Conservation (phyloP, 2,113 vertebrate species). For the Chelonoidis abingdonii region DNA sequence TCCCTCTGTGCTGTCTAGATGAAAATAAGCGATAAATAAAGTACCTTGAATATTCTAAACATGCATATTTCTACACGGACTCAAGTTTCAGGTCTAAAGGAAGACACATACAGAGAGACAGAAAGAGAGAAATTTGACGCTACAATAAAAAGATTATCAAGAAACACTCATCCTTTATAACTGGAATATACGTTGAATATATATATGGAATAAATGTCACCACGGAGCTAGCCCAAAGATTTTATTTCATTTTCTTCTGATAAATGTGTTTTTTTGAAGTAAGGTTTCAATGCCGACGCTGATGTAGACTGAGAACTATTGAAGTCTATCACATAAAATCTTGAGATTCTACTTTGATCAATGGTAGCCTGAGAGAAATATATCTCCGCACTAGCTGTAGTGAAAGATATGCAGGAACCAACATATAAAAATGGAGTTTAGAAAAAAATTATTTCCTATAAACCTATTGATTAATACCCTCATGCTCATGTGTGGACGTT, state of each 20-base stretch:
- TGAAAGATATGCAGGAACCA: neutral
- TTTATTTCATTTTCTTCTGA: neutral
- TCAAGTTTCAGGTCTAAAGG: rapidly evolving
- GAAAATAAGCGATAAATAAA: neutral
- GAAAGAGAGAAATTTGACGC: neutral
- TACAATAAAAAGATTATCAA: neutral
- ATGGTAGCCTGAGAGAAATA: slow-evolving; percentile 26
- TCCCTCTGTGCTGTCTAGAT: neutral
- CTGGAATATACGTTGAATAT: neutral
- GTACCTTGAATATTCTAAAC: neutral
- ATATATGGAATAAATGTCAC: neutral
- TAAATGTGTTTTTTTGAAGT: neutral
- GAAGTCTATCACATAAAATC: slow-evolving; percentile 72
- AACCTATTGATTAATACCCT: slow-evolving; percentile 8
- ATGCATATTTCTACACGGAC: neutral
- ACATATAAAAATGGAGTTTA: neutral
- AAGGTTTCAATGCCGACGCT: neutral
- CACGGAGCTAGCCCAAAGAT: neutral
- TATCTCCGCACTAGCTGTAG: neutral
- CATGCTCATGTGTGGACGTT: neutral
- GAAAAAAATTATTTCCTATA: neutral
- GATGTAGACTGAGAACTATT: slow-evolving; percentile 28
- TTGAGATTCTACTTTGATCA: slow-evolving; percentile 72
- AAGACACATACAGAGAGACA: neutral
- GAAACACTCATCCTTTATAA: neutral